phyloP scores from a whole-genome alignment of 1,140 invertebrate species.

The Dryas iulia region DNA sequence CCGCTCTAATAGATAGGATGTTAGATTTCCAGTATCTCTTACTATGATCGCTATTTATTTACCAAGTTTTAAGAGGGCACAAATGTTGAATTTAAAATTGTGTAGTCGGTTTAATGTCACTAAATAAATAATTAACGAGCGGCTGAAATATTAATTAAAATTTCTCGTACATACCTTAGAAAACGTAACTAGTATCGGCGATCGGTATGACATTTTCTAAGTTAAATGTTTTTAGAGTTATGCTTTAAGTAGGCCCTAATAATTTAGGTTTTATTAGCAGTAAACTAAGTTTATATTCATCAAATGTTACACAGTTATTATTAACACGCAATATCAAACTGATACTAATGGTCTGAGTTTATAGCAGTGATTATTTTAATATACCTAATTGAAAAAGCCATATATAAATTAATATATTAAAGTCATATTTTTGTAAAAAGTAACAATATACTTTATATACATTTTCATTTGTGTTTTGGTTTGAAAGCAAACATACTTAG shows the following conservation, averaged over 20 bases:
- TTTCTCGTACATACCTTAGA: slow-evolving; percentile 46
- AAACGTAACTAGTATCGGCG: slow-evolving; percentile 39
- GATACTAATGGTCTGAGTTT: too few relatives aligned
- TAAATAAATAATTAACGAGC: slow-evolving; percentile 48
- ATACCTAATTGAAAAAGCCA: too few relatives aligned
- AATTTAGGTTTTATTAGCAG: slow-evolving; percentile 19
- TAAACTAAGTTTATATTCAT: background rate
- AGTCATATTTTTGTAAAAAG: too few relatives aligned
- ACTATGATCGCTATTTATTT: slow-evolving; percentile 55
- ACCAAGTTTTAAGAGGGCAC: slow-evolving; percentile 30
- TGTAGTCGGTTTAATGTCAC: slow-evolving; percentile 46
- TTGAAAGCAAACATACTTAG: too few relatives aligned
- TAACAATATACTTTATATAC: too few relatives aligned
- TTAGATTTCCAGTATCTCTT: slow-evolving; percentile 56
- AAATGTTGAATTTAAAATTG: slow-evolving; percentile 57
- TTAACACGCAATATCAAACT: background rate
- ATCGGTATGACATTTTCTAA: slow-evolving; percentile 41
- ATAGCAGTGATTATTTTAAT: too few relatives aligned
- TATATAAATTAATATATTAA: too few relatives aligned
- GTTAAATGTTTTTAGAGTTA: slow-evolving; percentile 25
- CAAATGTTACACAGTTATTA: background rate
- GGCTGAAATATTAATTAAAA: slow-evolving; percentile 51
- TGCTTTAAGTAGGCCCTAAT: slow-evolving; percentile 24
- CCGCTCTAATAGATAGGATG: slow-evolving; percentile 54
- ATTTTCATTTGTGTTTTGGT: too few relatives aligned